Percentiles rank a stretch among this genome's conserved stretches.
Evolutionary conservation across 2,113 vertebrate species (phyloP).

Genomic region (Xiphorhynchus elegans): DNA sequence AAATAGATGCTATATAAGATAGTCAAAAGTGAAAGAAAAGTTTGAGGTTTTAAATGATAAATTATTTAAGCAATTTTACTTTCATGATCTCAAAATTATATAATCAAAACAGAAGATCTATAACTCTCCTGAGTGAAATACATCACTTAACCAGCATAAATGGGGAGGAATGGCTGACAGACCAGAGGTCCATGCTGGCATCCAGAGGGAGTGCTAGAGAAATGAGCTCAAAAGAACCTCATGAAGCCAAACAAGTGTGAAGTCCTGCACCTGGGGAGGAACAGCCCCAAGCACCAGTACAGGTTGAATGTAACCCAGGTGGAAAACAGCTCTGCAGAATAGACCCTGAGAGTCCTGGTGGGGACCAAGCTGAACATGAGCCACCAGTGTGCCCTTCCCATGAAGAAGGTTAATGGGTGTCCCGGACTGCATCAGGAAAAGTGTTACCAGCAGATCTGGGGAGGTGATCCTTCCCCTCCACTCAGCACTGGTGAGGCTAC

Average conservation of each 20-base stretch:
- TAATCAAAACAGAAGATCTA: not conserved
- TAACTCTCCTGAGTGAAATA: not conserved
- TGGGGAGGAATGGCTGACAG: fast-evolving
- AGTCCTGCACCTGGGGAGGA: not conserved
- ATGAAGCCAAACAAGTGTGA: not conserved
- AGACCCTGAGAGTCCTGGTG: not conserved
- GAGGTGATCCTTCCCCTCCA: not conserved
- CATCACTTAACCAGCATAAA: not conserved
- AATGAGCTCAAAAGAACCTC: not conserved
- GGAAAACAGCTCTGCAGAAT: not conserved
- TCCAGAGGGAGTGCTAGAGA: not conserved
- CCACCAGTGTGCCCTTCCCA: not conserved
- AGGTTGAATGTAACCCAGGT: not conserved
- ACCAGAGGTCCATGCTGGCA: not conserved
- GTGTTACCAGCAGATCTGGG: not conserved
- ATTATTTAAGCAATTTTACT: not conserved
- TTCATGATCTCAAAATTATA: not conserved
- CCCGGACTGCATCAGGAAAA: not conserved
- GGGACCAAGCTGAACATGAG: not conserved
- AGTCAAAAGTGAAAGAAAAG: not conserved
- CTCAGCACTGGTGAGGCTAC: not conserved
- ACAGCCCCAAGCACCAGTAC: not conserved
- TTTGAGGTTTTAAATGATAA: not conserved
- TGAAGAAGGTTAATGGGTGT: not conserved
- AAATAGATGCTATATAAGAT: not conserved